Base-by-base conservation (phyloP, 64 coral and sea anemone genomes). In the Stylophora pistillata region DNA sequence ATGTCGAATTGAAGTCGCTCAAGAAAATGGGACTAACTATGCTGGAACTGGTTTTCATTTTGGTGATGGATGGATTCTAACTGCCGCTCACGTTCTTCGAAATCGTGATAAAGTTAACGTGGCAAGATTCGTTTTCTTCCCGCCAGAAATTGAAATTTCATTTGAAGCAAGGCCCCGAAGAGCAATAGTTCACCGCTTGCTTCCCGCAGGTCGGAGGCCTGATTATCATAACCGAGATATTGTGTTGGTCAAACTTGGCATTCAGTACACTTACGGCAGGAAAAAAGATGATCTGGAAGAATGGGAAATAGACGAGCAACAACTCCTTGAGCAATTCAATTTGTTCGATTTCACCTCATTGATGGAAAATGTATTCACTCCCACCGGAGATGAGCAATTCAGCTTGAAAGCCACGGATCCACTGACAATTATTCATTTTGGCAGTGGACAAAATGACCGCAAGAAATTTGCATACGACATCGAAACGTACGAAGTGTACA, bases 201-300 rank as follows among this genome's bases (percentile, higher is more conserved):
- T 97, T 53, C 91, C 91, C 76, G 89, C 91, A 25, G 95, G 95
- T 25, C 76, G 91, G 41, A 69, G 95, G 52, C 95, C 91, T 14
- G 95, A 97, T 29, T 97, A 97, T 53, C 95, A 93, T 41, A 97
- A 97, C 84, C 82, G 95, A 71, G 95, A 97, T 75, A 79, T 97
- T 37, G 86, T 91, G 16, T 69, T 97, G 41, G 74, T 97, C 53
- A 97, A 97, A 89, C 83, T 97, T 10, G 95, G 95, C 30, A 31
- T 90, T 17, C 95, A 97, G 37, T 86, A 79, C 82, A 89, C 88
- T 73, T 84, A 83, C 21, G 56, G 90, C 17, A 78, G 87, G 30
- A 92, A 72, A 59, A 96, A 82, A 55, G 72, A 90, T 53, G 91
- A 97, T 60, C 16, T 90, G n/a, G 84, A 91, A 29, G 52, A 76